A percentile compares a stretch with the other conserved stretches of the same genome.
Evolutionary conservation across 1,140 invertebrate genomes (phyloP).

Genomic region (Drosophila ficusphila): DNA sequence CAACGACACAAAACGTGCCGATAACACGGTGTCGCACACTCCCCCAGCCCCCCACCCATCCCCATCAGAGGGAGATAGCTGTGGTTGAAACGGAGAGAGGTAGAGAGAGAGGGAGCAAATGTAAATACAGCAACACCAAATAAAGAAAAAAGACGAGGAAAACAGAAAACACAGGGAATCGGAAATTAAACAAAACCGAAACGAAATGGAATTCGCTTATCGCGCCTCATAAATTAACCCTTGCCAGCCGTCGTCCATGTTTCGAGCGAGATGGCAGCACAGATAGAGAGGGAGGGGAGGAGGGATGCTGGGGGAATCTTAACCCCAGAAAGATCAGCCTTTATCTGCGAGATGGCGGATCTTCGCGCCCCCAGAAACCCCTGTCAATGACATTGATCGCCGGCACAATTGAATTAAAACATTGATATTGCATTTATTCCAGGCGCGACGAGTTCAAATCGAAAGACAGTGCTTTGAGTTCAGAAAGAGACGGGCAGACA

Average conservation of each 20-base stretch:
- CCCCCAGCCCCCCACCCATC: slow-evolving; percentile 14
- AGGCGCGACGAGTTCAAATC: slow-evolving; percentile 5
- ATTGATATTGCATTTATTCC: slow-evolving; percentile 28
- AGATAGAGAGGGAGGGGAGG: neutral
- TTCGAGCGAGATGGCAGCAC: slow-evolving; percentile 10
- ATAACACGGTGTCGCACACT: slow-evolving; percentile 78
- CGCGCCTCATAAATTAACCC: slow-evolving; percentile 82
- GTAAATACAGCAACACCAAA: slow-evolving; percentile 63
- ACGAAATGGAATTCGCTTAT: slow-evolving; percentile 82
- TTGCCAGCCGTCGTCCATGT: slow-evolving; percentile 66
- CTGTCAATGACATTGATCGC: slow-evolving; percentile 35
- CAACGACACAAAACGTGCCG: slow-evolving; percentile 74
- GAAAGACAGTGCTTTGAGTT: slow-evolving; percentile 1
- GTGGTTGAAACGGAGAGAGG: neutral
- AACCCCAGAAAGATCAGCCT: slow-evolving; percentile 18
- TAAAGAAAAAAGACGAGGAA: slow-evolving; percentile 36
- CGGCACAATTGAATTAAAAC: slow-evolving; percentile 20
- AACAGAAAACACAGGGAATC: slow-evolving; percentile 72
- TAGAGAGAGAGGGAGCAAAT: slow-evolving; percentile 30
- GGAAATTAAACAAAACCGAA: slow-evolving; percentile 82
- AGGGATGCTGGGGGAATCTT: slow-evolving; percentile 4
- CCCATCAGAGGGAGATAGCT: slow-evolving; percentile 14
- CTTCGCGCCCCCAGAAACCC: slow-evolving; percentile 9
- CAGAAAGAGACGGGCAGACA: neutral
- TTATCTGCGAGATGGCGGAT: slow-evolving; percentile 42